Evolutionary conservation across 2,888 invertebrate species (phyloP).

Genomic region (Rhyacophila evoluta): DNA sequence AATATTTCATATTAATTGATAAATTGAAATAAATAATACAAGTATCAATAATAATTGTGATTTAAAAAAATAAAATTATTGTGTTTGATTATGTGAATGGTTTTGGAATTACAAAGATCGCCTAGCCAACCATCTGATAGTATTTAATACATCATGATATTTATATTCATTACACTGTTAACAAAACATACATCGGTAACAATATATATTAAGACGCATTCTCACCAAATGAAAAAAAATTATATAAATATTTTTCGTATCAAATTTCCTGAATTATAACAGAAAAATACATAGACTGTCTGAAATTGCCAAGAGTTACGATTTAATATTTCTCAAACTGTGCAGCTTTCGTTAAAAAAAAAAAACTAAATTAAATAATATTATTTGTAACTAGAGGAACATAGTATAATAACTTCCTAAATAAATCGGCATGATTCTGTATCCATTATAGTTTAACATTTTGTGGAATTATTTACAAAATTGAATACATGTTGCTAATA

Average conservation of each 20-base stretch:
- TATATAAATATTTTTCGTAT: not conserved
- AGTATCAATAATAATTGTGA: not conserved
- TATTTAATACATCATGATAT: not conserved
- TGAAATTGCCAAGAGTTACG: constrained; percentile 26
- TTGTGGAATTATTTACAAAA: constrained; percentile 17
- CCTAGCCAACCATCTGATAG: too few species aligned
- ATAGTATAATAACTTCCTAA: constrained; percentile 29
- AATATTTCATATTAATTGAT: not conserved
- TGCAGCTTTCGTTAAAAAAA: constrained; percentile 43
- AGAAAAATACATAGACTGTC: not conserved
- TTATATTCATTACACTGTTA: not conserved
- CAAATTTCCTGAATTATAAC: not conserved
- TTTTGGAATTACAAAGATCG: not conserved
- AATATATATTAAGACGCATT: not conserved
- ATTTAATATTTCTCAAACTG: constrained; percentile 32
- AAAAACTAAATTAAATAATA: constrained; percentile 40
- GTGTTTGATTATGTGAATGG: not conserved
- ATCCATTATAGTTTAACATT: not conserved
- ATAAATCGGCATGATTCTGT: constrained; percentile 5
- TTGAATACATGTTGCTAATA: not conserved
- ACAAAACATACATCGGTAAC: constrained; percentile 15
- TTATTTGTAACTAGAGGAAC: constrained; percentile 42
- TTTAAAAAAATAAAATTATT: not conserved
- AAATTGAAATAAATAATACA: not conserved
- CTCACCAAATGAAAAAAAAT: not conserved